These are phyloP conservation scores for Galerucella nymphaeae DNA, from an alignment of 2,888 invertebrate species.

Conservation along the genomic window DNA sequence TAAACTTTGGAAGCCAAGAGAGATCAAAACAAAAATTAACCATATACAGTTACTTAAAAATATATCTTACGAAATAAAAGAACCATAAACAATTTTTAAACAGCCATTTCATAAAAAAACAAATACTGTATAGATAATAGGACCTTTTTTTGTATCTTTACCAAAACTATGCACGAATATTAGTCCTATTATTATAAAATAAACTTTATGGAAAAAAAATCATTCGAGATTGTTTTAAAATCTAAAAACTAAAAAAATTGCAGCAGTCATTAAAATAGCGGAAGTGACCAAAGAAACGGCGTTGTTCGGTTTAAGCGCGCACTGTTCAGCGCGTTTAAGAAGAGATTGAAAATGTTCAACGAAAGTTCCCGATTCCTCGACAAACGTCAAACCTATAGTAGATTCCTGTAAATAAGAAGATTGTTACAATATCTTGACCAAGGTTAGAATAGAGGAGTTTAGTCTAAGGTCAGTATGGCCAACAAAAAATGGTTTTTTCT, in stretches of 20 bases:
- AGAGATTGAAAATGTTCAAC: slow-evolving; percentile 71
- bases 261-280: slow-evolving; percentile 29
- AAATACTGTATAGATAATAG: too few relatives aligned
- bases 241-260: slow-evolving; percentile 32
- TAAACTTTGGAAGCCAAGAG: too few relatives aligned
- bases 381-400: slow-evolving; percentile 68
- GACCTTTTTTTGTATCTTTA: too few relatives aligned
- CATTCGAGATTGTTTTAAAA: background rate
- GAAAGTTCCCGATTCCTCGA: slow-evolving; percentile 60
- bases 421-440: background rate
- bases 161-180: too few relatives aligned
- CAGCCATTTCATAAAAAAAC: too few relatives aligned
- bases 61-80: too few relatives aligned
- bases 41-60: too few relatives aligned
- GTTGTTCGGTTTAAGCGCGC: slow-evolving; percentile 45
- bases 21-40: too few relatives aligned
- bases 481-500: too few relatives aligned
- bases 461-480: too few relatives aligned
- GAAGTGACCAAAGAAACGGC: slow-evolving; percentile 18
- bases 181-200: slow-evolving; percentile 8
- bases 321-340: slow-evolving; percentile 65
- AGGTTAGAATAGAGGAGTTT: too few relatives aligned
- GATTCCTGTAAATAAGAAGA: slow-evolving; percentile 63
- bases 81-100: too few relatives aligned
- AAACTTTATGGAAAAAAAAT: slow-evolving; percentile 15